These are phyloP conservation scores for Neotoma lepida DNA, from an alignment of 2,113 vertebrate genomes.

Conservation along the genomic window DNA sequence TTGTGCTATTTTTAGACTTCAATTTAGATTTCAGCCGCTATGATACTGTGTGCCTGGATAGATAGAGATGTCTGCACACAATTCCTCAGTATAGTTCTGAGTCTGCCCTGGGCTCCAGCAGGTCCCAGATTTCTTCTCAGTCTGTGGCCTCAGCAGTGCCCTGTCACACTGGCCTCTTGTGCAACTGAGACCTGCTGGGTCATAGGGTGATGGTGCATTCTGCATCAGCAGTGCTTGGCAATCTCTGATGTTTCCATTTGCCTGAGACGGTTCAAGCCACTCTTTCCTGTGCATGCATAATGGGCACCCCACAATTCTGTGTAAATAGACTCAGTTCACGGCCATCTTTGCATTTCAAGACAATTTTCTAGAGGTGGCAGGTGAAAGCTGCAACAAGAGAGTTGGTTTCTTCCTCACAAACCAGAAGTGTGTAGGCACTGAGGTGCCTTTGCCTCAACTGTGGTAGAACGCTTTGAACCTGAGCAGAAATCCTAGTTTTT, in stretches of 20 bases:
- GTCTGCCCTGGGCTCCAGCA: not conserved
- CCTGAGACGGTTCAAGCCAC: not conserved
- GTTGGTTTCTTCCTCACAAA: conserved; percentile 24
- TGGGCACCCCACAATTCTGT: not conserved
- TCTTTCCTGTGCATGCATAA: not conserved
- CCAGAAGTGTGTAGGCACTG: not conserved
- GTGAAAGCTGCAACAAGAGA: not conserved
- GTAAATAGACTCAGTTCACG: not conserved
- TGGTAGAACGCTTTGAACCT: not conserved
- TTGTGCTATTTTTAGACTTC: conserved; percentile 78
- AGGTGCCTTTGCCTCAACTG: not conserved
- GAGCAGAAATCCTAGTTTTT: not conserved
- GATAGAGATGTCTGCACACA: conserved; percentile 17
- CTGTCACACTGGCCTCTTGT: not conserved
- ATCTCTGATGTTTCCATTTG: not conserved
- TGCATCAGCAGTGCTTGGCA: not conserved
- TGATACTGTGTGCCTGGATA: conserved; percentile 49
- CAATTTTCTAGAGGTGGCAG: not conserved
- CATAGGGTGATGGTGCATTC: not conserved
- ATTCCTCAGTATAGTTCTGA: not conserved
- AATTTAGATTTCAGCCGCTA: conserved; percentile 68
- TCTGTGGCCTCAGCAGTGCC: not conserved
- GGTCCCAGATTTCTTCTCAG: not conserved
- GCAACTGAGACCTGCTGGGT: not conserved
- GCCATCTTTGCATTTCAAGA: not conserved